Evolutionary conservation across 2,888 invertebrate species (phyloP), one percentile per base, ranked within the genome.

Genomic region (Aphodius granarius): DNA sequence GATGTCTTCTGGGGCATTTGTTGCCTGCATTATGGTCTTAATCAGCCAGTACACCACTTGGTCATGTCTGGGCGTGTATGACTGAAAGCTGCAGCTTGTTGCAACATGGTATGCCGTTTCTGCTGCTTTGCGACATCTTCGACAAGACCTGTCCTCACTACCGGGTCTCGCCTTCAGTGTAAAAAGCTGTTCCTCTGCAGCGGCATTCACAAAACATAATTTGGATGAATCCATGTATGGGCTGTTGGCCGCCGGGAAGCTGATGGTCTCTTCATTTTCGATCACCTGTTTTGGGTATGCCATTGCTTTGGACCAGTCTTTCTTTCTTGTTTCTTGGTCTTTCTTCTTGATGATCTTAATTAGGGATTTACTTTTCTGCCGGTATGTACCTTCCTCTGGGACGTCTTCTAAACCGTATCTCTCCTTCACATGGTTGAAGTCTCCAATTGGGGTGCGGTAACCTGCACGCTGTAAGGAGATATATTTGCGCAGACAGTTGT

Each of bases 91-190:
- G 63, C 81, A 80, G 1, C 77, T 77, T 9, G 78, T 64, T 19
- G 73, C 73, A 0, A 81, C 80, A 71, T 81, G 81, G 73, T 81
- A 81, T 5, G 77, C 78, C 1, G 79, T 81, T 20, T 80, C 79
- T 6, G 23, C 43, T 2, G 63, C 68, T 0, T 66, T 66, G 71
- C 79, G 78, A n/a, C 79, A 76, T 20, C 73, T 73, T 62, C 78
- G 70, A 71, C 79, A 80, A 13, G 2, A 23, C 13, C 43, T 43
- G 13, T 43, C 43, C 3, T 64, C 43, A 5, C 62, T 62, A 20
- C 72, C 77, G 6, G 43, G 43, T 43, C 43, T 6, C 13, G 43
- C 43, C 0, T 77, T 73, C 6, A 80, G 75, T 3, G 76, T 76
- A 43, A 79, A 80, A 0, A 80, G 17, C 62, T 79, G 78, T 66